Evolutionary conservation across 2,888 invertebrate genomes (phyloP).

Genomic region (Tetanocera ferruginea): DNA sequence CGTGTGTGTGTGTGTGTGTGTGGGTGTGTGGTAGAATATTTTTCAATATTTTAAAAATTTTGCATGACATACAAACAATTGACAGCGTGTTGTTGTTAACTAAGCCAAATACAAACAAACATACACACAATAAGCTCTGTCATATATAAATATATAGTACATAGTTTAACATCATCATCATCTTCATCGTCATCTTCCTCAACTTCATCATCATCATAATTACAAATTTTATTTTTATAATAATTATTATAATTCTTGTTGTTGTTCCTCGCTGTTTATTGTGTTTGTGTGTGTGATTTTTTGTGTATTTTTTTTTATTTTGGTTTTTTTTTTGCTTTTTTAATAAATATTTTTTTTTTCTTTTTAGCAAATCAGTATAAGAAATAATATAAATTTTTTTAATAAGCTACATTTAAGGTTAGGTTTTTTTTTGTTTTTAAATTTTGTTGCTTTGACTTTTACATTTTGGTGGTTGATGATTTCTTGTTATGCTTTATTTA

Average conservation of each 20-base stretch:
- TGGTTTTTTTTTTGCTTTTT: not conserved
- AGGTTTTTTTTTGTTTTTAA: slow-evolving; percentile 41
- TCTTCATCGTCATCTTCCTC: not conserved
- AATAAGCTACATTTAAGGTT: slow-evolving; percentile 56
- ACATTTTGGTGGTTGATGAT: slow-evolving; percentile 50
- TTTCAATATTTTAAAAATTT: slow-evolving; percentile 9
- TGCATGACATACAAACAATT: slow-evolving; percentile 20
- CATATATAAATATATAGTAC: not conserved
- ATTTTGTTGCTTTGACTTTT: slow-evolving; percentile 42
- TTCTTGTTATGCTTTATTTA: slow-evolving; percentile 47
- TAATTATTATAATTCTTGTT: not conserved
- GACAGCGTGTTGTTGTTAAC: slow-evolving; percentile 15
- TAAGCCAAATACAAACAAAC: not conserved
- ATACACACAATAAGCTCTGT: not conserved
- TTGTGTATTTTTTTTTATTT: slow-evolving; percentile 1
- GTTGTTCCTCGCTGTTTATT: slow-evolving; percentile 1
- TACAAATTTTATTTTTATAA: not conserved
- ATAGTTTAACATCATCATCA: not conserved
- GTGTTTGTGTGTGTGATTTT: not conserved
- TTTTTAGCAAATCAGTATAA: slow-evolving; percentile 65
- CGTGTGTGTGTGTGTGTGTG: not conserved
- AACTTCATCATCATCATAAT: not conserved
- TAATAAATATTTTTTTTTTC: slow-evolving; percentile 48
- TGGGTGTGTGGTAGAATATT: not conserved
- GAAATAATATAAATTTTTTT: slow-evolving; percentile 56